phyloP scores from a whole-genome alignment of 2,888 invertebrate species.

The Eremobia ochroleuca region DNA sequence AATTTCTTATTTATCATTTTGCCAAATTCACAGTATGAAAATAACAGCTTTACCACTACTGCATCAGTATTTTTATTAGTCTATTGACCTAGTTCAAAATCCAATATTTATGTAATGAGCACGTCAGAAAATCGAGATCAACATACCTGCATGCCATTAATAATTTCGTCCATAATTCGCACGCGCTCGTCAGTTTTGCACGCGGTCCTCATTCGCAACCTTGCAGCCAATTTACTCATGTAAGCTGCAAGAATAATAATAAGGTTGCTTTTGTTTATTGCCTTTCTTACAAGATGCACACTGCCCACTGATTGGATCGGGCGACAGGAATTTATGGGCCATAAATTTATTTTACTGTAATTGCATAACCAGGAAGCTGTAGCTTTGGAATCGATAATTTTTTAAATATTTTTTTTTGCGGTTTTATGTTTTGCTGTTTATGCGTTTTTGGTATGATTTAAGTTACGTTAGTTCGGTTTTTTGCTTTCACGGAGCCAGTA shows the following conservation, averaged over 20 bases:
- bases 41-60: neutral
- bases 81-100: slow-evolving; percentile 5
- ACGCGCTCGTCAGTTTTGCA: slow-evolving; percentile 97
- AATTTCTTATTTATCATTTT: neutral
- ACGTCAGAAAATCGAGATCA: slow-evolving; percentile 33
- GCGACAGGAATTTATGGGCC: slow-evolving; percentile 35
- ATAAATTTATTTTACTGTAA: slow-evolving; percentile 36
- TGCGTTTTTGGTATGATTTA: neutral
- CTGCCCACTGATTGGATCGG: slow-evolving; percentile 35
- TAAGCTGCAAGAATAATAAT: slow-evolving; percentile 86
- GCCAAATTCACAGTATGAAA: neutral
- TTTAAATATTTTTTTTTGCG: neutral
- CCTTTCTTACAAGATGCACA: slow-evolving; percentile 29
- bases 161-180: slow-evolving; percentile 98
- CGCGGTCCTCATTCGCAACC: slow-evolving; percentile 95
- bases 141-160: slow-evolving; percentile 97
- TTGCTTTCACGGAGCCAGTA: neutral
- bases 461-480: neutral
- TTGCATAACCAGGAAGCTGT: slow-evolving; percentile 40
- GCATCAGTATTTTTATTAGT: neutral
- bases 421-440: neutral
- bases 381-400: slow-evolving; percentile 8
- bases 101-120: slow-evolving; percentile 31
- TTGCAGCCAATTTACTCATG: slow-evolving; percentile 92
- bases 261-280: slow-evolving; percentile 29